Percentiles rank a stretch among this genome's conserved stretches.
Evolutionary conservation across 2,113 vertebrate species (phyloP).

Genomic region (Anser brachyrhynchus): DNA sequence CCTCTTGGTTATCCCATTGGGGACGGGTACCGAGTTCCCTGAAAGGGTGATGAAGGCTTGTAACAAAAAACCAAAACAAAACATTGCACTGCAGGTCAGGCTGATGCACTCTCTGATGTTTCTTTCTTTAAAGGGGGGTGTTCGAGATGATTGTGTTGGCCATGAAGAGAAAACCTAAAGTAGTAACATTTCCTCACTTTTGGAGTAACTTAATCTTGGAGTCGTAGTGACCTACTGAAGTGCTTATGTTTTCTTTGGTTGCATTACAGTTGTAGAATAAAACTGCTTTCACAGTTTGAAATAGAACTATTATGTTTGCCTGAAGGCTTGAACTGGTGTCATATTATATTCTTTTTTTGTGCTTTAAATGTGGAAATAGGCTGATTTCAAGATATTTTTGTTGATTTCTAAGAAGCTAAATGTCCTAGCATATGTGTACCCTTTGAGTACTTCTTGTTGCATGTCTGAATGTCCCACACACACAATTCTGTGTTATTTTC

Average conservation of each 20-base stretch:
- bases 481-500: background rate
- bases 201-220: background rate
- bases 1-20: background rate
- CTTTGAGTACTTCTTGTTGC: background rate
- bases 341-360: background rate
- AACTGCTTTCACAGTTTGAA: background rate
- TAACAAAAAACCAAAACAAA: background rate
- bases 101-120: background rate
- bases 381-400: background rate
- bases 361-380: background rate
- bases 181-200: background rate
- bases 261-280: background rate
- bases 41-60: background rate
- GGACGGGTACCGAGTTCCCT: background rate
- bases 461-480: background rate
- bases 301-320: background rate
- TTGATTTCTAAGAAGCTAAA: background rate
- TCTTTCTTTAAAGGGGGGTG: background rate
- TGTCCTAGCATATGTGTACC: background rate
- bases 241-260: background rate
- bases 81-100: background rate
- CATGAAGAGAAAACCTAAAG: background rate
- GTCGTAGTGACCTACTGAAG: background rate
- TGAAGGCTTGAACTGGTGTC: background rate
- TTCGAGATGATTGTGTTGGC: background rate